phyloP scores from a whole-genome alignment of 2,797 vertebrate genomes.

The Glossophaga mutica region DNA sequence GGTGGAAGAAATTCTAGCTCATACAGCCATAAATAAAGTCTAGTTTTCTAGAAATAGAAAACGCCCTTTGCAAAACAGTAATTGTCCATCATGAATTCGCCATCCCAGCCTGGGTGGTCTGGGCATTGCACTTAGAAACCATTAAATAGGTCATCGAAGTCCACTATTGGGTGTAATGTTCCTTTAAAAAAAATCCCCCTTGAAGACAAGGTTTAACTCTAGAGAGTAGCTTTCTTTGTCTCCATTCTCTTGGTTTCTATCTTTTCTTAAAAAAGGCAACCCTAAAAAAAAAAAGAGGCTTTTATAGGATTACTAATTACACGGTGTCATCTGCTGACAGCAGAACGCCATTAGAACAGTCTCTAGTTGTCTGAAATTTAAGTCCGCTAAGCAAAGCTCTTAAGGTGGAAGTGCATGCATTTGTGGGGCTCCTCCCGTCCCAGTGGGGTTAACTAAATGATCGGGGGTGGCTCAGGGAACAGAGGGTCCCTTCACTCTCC shows the following conservation, averaged over 20 bases:
- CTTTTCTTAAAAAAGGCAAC: not conserved
- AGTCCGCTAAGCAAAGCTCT: not conserved
- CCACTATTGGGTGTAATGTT: conserved; percentile 37
- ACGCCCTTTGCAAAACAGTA: conserved; percentile 65
- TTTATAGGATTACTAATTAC: conserved; percentile 14
- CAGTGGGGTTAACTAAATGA: not conserved
- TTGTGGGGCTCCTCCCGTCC: not conserved
- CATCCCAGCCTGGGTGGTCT: not conserved
- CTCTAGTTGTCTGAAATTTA: not conserved
- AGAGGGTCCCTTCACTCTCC: too few species aligned
- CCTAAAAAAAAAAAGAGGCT: not conserved
- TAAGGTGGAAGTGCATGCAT: not conserved
- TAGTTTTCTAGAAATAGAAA: conserved; percentile 76
- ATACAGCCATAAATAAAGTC: conserved; percentile 42
- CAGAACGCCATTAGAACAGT: conserved; percentile 12
- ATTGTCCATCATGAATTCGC: conserved; percentile 52
- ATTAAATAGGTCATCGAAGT: conserved; percentile 42
- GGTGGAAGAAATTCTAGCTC: conserved; percentile 70
- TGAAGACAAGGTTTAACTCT: conserved; percentile 22
- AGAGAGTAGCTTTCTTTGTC: not conserved
- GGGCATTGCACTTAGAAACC: conserved; percentile 68
- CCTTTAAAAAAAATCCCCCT: conserved; percentile 41
- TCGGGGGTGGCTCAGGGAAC: not conserved
- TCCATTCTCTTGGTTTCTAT: conserved; percentile 4
- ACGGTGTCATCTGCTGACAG: not conserved